Evolutionary conservation across 2,113 vertebrate genomes (phyloP), one percentile per base, ranked within the genome.

Genomic region (Pelecanoides urinatrix): DNA sequence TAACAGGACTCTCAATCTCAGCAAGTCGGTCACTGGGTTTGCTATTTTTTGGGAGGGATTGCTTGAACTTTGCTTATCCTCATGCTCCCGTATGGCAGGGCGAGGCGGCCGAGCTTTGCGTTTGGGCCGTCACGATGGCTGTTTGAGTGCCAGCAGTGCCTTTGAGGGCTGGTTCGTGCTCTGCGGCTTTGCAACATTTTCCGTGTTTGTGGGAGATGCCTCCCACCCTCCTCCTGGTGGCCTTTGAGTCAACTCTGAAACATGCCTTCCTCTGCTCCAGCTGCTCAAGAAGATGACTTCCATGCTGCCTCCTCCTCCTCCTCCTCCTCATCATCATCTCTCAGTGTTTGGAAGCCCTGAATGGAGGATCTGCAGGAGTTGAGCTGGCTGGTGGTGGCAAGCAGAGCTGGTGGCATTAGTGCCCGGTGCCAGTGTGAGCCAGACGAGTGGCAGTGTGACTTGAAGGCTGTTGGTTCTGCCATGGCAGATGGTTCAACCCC

Each of bases 81-180:
- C 58, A 58, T 2, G 1, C 10, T 52, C 10, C 17, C 2, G 0
- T 4, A 3, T 16, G 61, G 50, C 73, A 20, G 2, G 0, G 4
- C 0, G 0, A 66, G 58, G 56, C 0, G 5, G 19, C 50, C 13
- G 26, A 47, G 80, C 80, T 52, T 29, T 42, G 52, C 4, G 22
- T 22, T 6, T 0, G 44, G 62, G 32, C 50, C 3, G 0, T 68
- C 38, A 13, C 0, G 0, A 3, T 10, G 36, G 67, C 63, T 36
- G 21, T 17, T 13, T 12, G 59, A 74, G 63, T 29, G 56, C 36
- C 78, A 76, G 49, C 52, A 12, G 40, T 4, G 38, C 32, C 34
- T 52, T 36, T 30, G 14, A 2, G 6, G 50, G 15, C 73, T 63
- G 59, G 18, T 45, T 52, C 4, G 2, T 20, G 20, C 80, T 50